These are phyloP conservation scores for Anticlea derivata DNA, from an alignment of 2,888 invertebrate genomes.

Conservation along the genomic window DNA sequence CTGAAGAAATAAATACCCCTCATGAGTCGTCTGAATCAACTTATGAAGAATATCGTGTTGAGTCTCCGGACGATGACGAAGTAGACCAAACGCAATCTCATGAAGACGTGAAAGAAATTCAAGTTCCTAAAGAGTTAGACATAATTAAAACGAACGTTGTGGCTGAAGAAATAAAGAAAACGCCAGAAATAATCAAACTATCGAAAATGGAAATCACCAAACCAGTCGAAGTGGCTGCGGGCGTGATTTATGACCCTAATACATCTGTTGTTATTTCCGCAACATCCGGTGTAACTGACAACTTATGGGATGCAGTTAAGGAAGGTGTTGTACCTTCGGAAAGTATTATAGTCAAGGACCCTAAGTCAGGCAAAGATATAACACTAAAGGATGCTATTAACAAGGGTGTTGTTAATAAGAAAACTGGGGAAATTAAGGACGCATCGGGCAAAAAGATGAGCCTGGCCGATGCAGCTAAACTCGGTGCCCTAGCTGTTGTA, in stretches of 20 bases:
- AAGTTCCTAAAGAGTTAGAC: slow-evolving; percentile 16
- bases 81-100: slow-evolving; percentile 39
- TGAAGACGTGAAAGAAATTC: slow-evolving; percentile 13
- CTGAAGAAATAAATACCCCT: slow-evolving; percentile 50
- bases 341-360: slow-evolving; percentile 87
- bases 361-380: slow-evolving; percentile 86
- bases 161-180: slow-evolving; percentile 5
- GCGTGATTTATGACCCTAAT: slow-evolving; percentile 89
- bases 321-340: slow-evolving; percentile 88
- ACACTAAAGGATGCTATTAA: slow-evolving; percentile 90
- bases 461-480: slow-evolving; percentile 89
- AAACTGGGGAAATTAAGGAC: slow-evolving; percentile 87
- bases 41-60: slow-evolving; percentile 45
- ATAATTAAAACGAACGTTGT: slow-evolving; percentile 1
- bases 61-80: slow-evolving; percentile 50
- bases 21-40: slow-evolving; percentile 41
- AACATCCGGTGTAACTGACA: slow-evolving; percentile 85
- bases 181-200: slow-evolving; percentile 17
- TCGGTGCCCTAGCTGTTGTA: slow-evolving; percentile 88
- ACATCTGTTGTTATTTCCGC: slow-evolving; percentile 87
- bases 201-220: slow-evolving; percentile 18
- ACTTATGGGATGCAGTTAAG: slow-evolving; percentile 88
- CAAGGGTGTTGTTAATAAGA: slow-evolving; percentile 89
- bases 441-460: slow-evolving; percentile 86
- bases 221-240: slow-evolving; percentile 86